Conservation (phyloP, 2,113 vertebrate genomes). For the Gasterosteus nipponicus region DNA sequence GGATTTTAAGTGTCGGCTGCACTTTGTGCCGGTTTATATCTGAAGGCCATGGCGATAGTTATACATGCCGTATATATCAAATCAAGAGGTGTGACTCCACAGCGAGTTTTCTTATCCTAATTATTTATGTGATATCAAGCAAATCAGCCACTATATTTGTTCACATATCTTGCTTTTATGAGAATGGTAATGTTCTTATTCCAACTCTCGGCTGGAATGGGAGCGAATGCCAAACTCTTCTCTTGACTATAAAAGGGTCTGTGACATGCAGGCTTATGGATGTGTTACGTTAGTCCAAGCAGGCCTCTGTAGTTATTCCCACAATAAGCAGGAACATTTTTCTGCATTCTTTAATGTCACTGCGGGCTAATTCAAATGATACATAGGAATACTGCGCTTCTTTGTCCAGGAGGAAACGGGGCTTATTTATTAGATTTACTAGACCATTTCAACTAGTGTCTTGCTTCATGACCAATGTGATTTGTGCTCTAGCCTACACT, state of each 20-base stretch:
- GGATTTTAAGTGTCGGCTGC: slow-evolving; percentile 17
- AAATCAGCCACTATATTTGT: not conserved
- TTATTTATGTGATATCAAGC: not conserved
- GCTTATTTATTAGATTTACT: not conserved
- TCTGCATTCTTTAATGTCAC: slow-evolving; percentile 13
- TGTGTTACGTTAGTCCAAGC: slow-evolving; percentile 1
- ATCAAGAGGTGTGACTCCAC: not conserved
- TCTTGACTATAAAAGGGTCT: not conserved
- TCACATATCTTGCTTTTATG: not conserved
- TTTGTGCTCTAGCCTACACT: slow-evolving; percentile 5
- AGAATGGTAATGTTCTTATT: slow-evolving; percentile 16
- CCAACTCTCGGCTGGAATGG: slow-evolving; percentile 2
- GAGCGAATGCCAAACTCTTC: not conserved
- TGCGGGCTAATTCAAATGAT: slow-evolving; percentile 37
- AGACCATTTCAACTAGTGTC: not conserved
- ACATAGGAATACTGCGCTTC: slow-evolving; percentile 6
- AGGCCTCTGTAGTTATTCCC: not conserved
- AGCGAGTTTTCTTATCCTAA: not conserved
- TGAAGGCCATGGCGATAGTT: not conserved
- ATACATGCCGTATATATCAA: not conserved
- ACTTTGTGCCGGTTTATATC: not conserved
- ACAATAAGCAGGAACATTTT: slow-evolving; percentile 6
- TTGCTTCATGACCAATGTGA: slow-evolving; percentile 12
- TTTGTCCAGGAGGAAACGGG: slow-evolving; percentile 3
- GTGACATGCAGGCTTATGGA: not conserved